These are phyloP conservation scores for Lycaena phlaeas DNA, from an alignment of 2,888 invertebrate species.

Conservation along the genomic window DNA sequence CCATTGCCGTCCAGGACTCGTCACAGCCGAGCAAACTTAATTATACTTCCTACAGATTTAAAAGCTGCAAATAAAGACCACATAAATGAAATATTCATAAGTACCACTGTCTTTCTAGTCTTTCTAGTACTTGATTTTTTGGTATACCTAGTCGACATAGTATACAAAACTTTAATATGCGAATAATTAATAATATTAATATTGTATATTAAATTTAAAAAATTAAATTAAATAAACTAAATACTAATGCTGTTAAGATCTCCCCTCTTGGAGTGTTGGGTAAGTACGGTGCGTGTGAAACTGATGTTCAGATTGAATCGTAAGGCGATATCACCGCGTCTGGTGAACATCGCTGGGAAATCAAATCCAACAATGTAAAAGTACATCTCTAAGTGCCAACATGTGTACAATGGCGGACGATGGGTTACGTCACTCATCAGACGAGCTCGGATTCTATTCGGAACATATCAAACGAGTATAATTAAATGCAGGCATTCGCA, in stretches of 20 bases:
- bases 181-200: too few relatives aligned
- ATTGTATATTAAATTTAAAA: too few relatives aligned
- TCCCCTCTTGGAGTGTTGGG: constrained; percentile 4
- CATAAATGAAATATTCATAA: too few relatives aligned
- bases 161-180: too few relatives aligned
- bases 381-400: constrained; percentile 37
- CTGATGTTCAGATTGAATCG: constrained; percentile 32
- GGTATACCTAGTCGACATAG: too few relatives aligned
- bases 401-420: constrained; percentile 49
- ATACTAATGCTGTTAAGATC: background rate
- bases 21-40: too few relatives aligned
- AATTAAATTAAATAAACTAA: too few relatives aligned
- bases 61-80: too few relatives aligned
- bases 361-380: constrained; percentile 40
- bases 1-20: too few relatives aligned
- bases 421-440: constrained; percentile 21
- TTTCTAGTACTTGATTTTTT: too few relatives aligned
- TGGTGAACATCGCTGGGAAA: constrained; percentile 54
- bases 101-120: too few relatives aligned
- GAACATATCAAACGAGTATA: constrained; percentile 6
- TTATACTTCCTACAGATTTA: too few relatives aligned
- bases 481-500: constrained; percentile 2
- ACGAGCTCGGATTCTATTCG: constrained; percentile 1
- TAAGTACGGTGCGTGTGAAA: constrained; percentile 55
- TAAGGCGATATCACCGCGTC: constrained; percentile 60